Evolutionary conservation across 2,113 vertebrate genomes (phyloP), one percentile per base, ranked within the genome.

Genomic region (Ciconia stormi): DNA sequence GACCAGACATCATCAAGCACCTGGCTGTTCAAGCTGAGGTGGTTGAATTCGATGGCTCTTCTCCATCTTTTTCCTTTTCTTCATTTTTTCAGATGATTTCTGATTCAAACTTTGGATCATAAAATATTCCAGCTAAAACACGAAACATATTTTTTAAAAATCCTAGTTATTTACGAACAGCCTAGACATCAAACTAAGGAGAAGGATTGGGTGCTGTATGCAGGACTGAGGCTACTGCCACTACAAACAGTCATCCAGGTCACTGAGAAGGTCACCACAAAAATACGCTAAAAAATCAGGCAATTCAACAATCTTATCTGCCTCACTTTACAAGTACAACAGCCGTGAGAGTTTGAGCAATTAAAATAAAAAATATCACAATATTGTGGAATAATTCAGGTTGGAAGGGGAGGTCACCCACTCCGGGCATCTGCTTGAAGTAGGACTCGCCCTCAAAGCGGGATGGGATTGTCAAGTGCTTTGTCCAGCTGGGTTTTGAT

Each of bases 61-160:
- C 96, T 97, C 98, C 25, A 46, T 98, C 97, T 98, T 98, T 94
- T 98, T 99, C 96, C 78, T 98, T 89, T 98, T 99, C 97, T 99
- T 99, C 90, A 99, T 98, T 87, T 99, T 99, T 91, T 99, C 98
- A 95, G 99, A 99, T 74, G 99, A 99, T 98, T 99, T 99, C 97
- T 99, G 99, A 97, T 99, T 99, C 97, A 99, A 98, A 98, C 98
- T 98, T 98, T 99, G 99, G 90, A 99, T 99, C 98, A 99, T 99
- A 97, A 99, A 99, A 98, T 99, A 99, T 95, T 99, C 99, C 98
- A 99, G 96, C 99, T 99, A 96, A 89, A 98, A 98, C 29, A 95
- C 4, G 7, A 96, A 96, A 85, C 23, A n/a, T 11, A 59, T 74
- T 23, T 83, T 82, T 18, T 13, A 42, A 89, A 88, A 87, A 16